A percentile compares a stretch with the other conserved stretches of the same genome.
Evolutionary conservation across 2,888 invertebrate genomes (phyloP).

Genomic region (Sphinx pinastri): DNA sequence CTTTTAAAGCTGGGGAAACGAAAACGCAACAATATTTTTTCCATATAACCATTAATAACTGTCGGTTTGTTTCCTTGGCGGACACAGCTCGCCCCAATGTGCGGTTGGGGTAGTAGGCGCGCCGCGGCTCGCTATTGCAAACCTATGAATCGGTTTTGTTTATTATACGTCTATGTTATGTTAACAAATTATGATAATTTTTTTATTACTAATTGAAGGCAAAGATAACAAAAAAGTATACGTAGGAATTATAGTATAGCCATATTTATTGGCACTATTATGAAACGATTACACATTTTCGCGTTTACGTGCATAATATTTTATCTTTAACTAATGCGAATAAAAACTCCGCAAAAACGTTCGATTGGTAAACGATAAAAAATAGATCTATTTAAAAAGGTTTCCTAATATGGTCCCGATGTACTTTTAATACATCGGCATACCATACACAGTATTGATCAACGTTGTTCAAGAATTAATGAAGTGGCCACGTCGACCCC

Average conservation of each 20-base stretch:
- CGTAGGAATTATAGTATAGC: too few species aligned
- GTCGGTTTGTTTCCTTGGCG: conserved; percentile 86
- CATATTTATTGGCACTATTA: too few species aligned
- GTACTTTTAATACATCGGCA: conserved; percentile 27
- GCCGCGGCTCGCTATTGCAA: conserved; percentile 26
- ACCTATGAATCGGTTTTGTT: conserved; percentile 15
- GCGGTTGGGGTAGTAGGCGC: conserved; percentile 56
- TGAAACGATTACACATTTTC: too few species aligned
- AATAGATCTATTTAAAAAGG: background rate
- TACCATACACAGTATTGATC: conserved; percentile 62
- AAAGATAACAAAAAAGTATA: too few species aligned
- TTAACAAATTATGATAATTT: background rate
- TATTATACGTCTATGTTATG: conserved; percentile 29
- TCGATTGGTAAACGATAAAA: too few species aligned
- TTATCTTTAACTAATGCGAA: too few species aligned
- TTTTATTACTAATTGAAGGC: too few species aligned
- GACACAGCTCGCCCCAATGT: conserved; percentile 65
- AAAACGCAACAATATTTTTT: conserved; percentile 87
- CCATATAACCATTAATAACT: conserved; percentile 87
- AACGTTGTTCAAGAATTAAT: conserved; percentile 78
- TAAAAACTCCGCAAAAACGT: too few species aligned
- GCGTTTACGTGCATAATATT: too few species aligned
- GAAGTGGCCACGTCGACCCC: conserved; percentile 81
- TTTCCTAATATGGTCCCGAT: conserved; percentile 1
- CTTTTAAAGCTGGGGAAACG: conserved; percentile 80